Evolutionary conservation across 2,113 vertebrate genomes (phyloP), one percentile per base, ranked within the genome.

Genomic region (Tyrannus savana): DNA sequence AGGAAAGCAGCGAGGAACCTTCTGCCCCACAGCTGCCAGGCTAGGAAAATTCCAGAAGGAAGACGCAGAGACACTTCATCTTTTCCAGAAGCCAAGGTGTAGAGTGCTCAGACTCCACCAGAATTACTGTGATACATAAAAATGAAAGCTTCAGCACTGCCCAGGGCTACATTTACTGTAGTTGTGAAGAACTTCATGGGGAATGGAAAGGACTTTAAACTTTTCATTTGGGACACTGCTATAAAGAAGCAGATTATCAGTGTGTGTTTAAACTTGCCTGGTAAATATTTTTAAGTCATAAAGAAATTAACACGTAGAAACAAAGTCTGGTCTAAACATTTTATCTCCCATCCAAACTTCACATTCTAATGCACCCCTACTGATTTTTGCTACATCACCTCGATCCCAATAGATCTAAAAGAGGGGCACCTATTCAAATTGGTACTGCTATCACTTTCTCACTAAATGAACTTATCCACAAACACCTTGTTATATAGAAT

Each of bases 291-390:
- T 78, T 41, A 84, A 58, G 33, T 64, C n/a, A 50, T 50, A 44
- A 74, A 84, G 60, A 96, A 93, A 96, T 81, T 84, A 97, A 92
- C 44, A 87, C 47, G 35, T 33, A 90, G 47, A 96, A 68, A 89
- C 72, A 84, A 89, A 84, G 82, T 60, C 49, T 82, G 60, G 76
- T 90, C 86, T 84, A 79, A 93, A 67, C 1, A 52, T 83, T 85
- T 91, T 92, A 91, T 84, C 78, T 77, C 86, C 84, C 84, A 84
- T 60, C 37, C 69, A 89, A 92, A 80, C 35, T 69, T 84, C 58
- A 73, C 66, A 79, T 90, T 85, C 86, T 93, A 79, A 78, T 69
- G 63, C 64, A 92, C 35, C n/a, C 49, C 59, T 68, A n/a, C 37
- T 72, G 62, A 74, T 72, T 79, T 67, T 80, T 66, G 35, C 83